These are phyloP conservation scores for Montipora cactus DNA, from an alignment of 64 coral and sea anemone genomes.

Conservation along the genomic window DNA sequence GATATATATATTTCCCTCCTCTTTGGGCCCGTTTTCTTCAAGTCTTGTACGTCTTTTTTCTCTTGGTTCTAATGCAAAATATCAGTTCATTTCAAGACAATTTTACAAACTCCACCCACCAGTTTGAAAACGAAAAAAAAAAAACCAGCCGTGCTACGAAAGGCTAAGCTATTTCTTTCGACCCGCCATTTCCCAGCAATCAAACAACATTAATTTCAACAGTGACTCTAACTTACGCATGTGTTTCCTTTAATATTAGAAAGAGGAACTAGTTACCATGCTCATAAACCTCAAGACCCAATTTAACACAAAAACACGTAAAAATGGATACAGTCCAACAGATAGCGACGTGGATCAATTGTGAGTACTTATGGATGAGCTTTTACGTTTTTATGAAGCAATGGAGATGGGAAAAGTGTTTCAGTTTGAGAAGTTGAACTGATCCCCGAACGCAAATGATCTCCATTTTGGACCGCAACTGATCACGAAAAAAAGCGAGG, in stretches of 20 bases:
- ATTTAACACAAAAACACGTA: slow-evolving; percentile 12
- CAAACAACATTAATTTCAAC: not conserved
- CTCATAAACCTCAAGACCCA: slow-evolving; percentile 25
- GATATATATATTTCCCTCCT: no score
- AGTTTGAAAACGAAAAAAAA: not conserved
- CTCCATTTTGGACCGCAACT: no score
- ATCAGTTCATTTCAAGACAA: no score
- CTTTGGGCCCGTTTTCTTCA: no score
- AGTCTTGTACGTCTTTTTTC: no score
- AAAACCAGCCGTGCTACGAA: not conserved
- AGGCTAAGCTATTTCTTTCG: no score
- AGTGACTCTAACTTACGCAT: not conserved
- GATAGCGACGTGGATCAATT: slow-evolving; percentile 18
- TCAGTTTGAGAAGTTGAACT: no score
- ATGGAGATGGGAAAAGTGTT: no score
- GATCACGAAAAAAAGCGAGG: no score
- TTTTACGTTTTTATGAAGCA: not conserved
- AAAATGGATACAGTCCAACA: slow-evolving; percentile 33
- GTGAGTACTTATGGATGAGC: not conserved
- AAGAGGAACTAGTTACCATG: slow-evolving; percentile 39
- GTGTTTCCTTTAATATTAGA: not conserved
- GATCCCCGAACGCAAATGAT: no score
- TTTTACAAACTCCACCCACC: no score
- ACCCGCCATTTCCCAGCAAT: not conserved
- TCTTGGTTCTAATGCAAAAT: no score